phyloP scores from a whole-genome alignment of 2,113 vertebrate genomes.

The Cranoglanis bouderius region DNA sequence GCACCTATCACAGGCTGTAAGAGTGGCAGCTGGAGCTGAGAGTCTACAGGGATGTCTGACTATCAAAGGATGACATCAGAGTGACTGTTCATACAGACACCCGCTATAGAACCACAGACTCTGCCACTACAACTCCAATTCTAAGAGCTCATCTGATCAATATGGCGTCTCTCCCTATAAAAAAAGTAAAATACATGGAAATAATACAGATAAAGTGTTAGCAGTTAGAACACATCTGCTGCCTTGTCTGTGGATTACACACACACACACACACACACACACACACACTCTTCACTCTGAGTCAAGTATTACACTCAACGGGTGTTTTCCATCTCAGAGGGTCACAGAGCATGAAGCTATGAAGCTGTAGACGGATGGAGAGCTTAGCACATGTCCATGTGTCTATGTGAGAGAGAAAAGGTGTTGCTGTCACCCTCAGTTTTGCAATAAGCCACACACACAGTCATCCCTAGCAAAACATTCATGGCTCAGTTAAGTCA shows the following conservation, averaged over 20 bases:
- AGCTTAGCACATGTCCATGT: conserved; percentile 6
- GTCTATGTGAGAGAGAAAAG: background rate
- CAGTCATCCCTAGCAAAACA: background rate
- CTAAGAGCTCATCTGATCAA: conserved; percentile 1
- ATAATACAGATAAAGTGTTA: no score
- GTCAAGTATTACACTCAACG: conserved; percentile 31
- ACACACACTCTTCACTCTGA: conserved; percentile 1
- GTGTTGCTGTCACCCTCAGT: conserved; percentile 10
- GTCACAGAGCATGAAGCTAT: conserved; percentile 16
- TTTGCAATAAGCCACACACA: background rate
- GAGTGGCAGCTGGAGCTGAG: conserved; percentile 16
- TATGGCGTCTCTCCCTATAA: background rate
- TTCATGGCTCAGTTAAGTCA: conserved; percentile 5
- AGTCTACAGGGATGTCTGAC: conserved; percentile 20
- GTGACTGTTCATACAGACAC: conserved; percentile 5
- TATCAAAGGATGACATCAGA: conserved; percentile 13
- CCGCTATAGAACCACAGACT: background rate
- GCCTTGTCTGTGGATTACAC: background rate
- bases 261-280: conserved; percentile 20
- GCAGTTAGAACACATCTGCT: conserved; percentile 21
- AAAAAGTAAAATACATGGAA: no score
- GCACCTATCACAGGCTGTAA: background rate
- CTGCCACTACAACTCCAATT: background rate
- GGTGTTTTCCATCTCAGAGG: conserved; percentile 33
- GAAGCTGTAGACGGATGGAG: conserved; percentile 3